Evolutionary conservation across 2,797 vertebrate species (phyloP).

Genomic region (Capromys pilorides): DNA sequence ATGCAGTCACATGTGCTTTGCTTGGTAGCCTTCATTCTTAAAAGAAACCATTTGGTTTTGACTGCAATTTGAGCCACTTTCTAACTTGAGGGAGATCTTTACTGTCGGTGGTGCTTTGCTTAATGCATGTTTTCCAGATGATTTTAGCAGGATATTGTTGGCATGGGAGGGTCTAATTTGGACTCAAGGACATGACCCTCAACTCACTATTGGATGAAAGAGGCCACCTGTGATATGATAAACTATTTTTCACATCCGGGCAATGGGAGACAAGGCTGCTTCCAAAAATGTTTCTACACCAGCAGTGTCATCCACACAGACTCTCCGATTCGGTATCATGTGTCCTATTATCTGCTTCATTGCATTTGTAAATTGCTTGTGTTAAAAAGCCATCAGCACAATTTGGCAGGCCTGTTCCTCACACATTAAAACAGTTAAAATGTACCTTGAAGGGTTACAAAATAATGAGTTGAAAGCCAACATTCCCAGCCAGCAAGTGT

Average conservation of each 20-base stretch:
- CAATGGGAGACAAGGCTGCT: conserved; percentile 29
- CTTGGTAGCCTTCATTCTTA: conserved; percentile 17
- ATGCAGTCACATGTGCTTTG: neutral
- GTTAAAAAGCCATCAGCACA: conserved; percentile 80
- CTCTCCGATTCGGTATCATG: conserved; percentile 74
- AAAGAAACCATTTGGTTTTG: conserved; percentile 12
- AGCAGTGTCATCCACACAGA: conserved; percentile 43
- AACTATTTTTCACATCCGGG: conserved; percentile 59
- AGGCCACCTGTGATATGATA: conserved; percentile 68
- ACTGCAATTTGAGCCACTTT: neutral
- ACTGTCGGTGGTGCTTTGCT: neutral
- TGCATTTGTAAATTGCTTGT: conserved; percentile 82
- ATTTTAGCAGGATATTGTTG: conserved; percentile 2
- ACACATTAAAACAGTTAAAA: conserved; percentile 75
- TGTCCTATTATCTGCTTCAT: conserved; percentile 80
- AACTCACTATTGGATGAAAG: conserved; percentile 32
- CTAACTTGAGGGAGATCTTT: neutral
- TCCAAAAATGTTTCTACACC: conserved; percentile 57
- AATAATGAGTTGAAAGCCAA: conserved; percentile 63
- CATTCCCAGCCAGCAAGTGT: conserved; percentile 47
- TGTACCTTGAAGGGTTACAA: conserved; percentile 73
- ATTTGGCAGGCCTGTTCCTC: conserved; percentile 74
- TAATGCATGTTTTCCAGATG: neutral
- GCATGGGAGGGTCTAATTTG: neutral
- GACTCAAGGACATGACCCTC: conserved; percentile 49